Evolutionary conservation across 1,140 invertebrate genomes (phyloP), one percentile per base, ranked within the genome.

Genomic region (Caenorhabditis brenneri): DNA sequence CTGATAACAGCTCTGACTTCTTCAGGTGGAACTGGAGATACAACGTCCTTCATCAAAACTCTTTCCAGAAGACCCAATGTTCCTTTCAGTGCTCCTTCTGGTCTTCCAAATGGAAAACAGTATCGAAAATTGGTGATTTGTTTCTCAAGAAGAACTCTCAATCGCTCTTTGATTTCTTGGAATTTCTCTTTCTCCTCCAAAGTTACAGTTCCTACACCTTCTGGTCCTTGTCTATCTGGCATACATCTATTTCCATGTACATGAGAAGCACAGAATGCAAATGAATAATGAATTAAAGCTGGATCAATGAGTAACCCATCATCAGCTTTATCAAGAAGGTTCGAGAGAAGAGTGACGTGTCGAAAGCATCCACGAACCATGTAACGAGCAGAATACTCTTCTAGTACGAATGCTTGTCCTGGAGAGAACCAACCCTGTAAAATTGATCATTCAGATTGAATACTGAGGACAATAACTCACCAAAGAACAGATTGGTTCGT

Each of bases 61-160:
- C 97, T 93, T 93, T 99, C 97, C 79, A 99, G 91, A 39, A 99
- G 93, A 5, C 97, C 97, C 79, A 99, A 91, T 9, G 97, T 98
- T 27, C 96, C 95, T 94, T 98, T 99, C 80, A 99, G 92, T 33
- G 96, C 95, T 49, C 97, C 97, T 92, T 99, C 97, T 24, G 97
- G 97, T 88, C 97, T 93, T 69, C 97, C 97, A 92, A 99, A 99
- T 60, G 97, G 97, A 93, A 99, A 99, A 91, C 96, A 96, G 91
- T 93, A 95, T 94, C 96, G 94, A 92, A 99, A 99, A 93, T 99
- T 97, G 4, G 97, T 99, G 83, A 99, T 98, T 93, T 99, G 97
- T 92, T 97, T 95, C 92, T 99, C 97, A 58, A 99, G 92, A 81
- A 99, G 92, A 87, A 96, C 94, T 89, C 95, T 93, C 79, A 99